Percentiles rank a stretch among this genome's conserved stretches.
These are phyloP conservation scores for Silurus asotus DNA, from an alignment of 2,113 vertebrate species.

Conservation along the genomic window DNA sequence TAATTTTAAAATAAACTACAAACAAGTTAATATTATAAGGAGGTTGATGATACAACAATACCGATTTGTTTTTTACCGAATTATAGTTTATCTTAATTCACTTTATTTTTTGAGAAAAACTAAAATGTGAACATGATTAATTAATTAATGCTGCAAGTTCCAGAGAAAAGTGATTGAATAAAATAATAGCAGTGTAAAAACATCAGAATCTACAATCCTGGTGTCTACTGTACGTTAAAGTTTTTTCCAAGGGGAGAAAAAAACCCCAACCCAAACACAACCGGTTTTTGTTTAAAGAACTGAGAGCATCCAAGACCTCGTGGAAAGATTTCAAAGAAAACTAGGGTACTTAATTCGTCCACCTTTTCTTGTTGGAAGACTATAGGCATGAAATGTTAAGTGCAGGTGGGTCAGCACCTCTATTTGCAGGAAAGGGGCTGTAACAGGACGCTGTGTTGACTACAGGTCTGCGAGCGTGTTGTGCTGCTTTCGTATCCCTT, in stretches of 20 bases:
- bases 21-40: no score
- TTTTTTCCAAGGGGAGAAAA: background rate
- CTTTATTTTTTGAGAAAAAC: no score
- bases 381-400: conserved; percentile 23
- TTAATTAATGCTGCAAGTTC: background rate
- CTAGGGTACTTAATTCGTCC: conserved; percentile 33
- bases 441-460: conserved; percentile 32
- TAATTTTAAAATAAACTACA: no score
- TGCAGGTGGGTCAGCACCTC: conserved; percentile 46
- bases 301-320: background rate
- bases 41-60: no score
- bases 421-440: conserved; percentile 29
- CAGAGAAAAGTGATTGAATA: background rate
- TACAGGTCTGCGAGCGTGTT: conserved; percentile 34
- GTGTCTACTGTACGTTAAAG: background rate
- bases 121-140: no score
- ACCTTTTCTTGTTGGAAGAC: conserved; percentile 9
- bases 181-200: background rate
- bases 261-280: background rate
- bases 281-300: background rate
- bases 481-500: conserved; percentile 29
- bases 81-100: no score
- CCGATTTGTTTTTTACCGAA: no score
- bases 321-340: conserved; percentile 19
- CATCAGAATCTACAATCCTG: background rate